These are phyloP conservation scores for Myrmecophaga tridactyla DNA, from an alignment of 2,113 vertebrate species.

Conservation along the genomic window DNA sequence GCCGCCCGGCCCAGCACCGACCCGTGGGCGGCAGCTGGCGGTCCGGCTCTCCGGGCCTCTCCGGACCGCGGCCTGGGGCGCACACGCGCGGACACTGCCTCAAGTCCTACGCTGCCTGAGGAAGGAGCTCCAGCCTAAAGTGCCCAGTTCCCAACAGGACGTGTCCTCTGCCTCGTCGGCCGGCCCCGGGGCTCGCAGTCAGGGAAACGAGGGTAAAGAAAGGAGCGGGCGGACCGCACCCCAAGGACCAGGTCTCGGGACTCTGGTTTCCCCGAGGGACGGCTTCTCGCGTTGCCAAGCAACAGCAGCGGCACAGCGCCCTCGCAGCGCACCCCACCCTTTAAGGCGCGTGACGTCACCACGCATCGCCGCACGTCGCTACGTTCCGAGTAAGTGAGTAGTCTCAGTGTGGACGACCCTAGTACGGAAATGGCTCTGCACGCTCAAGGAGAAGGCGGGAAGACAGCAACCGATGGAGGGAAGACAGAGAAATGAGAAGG, in stretches of 20 bases:
- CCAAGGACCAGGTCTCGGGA: accelerated
- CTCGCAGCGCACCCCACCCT: background rate
- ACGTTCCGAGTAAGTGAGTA: background rate
- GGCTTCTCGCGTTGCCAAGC: constrained; percentile 9
- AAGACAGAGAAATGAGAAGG: background rate
- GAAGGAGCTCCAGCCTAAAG: background rate
- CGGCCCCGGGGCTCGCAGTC: background rate
- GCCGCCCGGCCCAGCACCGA: too few relatives aligned
- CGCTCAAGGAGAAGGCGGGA: background rate
- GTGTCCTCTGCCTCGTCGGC: background rate
- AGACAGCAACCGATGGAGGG: background rate
- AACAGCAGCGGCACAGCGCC: accelerated
- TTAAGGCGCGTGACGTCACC: background rate
- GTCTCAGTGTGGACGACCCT: background rate
- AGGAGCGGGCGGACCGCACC: accelerated
- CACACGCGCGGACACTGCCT: background rate
- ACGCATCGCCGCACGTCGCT: background rate
- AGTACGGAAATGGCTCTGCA: accelerated
- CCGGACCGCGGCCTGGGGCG: too few relatives aligned
- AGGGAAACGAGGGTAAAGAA: background rate
- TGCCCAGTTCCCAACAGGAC: background rate
- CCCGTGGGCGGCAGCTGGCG: too few relatives aligned
- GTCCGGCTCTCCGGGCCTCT: too few relatives aligned
- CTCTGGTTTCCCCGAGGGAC: accelerated
- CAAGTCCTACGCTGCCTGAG: background rate